Conservation (phyloP, 2,888 invertebrate species). For the Nomada ferruginata region DNA sequence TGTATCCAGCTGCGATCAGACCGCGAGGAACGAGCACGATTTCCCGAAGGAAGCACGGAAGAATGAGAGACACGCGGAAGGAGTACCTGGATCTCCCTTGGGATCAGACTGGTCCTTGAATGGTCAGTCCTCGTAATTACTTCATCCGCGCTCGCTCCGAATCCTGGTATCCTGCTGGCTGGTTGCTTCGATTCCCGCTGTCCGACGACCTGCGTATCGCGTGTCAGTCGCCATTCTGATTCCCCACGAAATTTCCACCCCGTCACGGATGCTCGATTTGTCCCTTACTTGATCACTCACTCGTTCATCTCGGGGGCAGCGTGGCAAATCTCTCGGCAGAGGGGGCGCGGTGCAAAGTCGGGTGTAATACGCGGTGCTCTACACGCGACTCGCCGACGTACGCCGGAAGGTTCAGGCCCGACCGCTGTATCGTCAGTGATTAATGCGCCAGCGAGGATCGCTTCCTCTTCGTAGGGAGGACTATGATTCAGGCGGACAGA, state of each 20-base stretch:
- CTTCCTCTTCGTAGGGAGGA: constrained; percentile 23
- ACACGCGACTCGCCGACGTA: constrained; percentile 4
- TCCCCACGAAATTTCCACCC: constrained; percentile 9
- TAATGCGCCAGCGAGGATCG: constrained; percentile 17
- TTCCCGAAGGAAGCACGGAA: constrained; percentile 45
- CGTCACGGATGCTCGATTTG: neutral
- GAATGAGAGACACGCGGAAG: constrained; percentile 60
- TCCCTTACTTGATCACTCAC: neutral
- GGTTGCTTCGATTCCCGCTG: constrained; percentile 45
- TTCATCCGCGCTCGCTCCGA: constrained; percentile 69
- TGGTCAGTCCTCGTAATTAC: constrained; percentile 64
- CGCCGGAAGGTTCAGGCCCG: neutral
- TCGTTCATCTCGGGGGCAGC: neutral
- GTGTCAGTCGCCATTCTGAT: constrained; percentile 64
- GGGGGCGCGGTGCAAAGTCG: no score
- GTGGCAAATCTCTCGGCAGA: neutral
- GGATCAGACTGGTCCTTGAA: constrained; percentile 68
- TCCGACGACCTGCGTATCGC: constrained; percentile 50
- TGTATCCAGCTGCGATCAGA: constrained; percentile 32
- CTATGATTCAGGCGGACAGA: constrained; percentile 30
- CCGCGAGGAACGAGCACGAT: constrained; percentile 43
- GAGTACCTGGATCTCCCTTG: constrained; percentile 68
- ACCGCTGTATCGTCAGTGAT: neutral
- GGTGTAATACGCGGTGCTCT: neutral
- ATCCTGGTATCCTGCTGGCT: constrained; percentile 61